A percentile compares a stretch with the other conserved stretches of the same genome.
Conservation (phyloP, 2,888 invertebrate species). For the Sarcophaga rosellei region DNA sequence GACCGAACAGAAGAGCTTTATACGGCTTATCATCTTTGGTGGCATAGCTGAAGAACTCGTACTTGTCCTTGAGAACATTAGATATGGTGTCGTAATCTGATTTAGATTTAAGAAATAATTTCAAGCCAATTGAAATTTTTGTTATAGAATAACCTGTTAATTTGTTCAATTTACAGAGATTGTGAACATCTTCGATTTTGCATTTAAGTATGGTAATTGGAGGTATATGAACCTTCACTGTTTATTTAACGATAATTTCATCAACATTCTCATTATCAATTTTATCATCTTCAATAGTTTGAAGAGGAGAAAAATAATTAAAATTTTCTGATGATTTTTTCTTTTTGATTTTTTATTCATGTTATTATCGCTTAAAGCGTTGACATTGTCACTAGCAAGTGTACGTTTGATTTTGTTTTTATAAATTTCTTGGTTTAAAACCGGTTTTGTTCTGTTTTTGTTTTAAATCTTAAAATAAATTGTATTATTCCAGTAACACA, state of each 20-base stretch:
- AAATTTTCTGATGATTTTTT: not conserved
- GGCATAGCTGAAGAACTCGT: constrained; percentile 12
- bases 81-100: not conserved
- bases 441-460: constrained; percentile 1
- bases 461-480: not conserved
- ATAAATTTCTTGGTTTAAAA: constrained; percentile 9
- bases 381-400: constrained; percentile 17
- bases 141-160: not conserved
- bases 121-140: not conserved
- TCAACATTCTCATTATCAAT: not conserved
- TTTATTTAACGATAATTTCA: not conserved
- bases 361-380: constrained; percentile 18
- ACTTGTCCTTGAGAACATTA: not conserved
- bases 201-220: constrained; percentile 3
- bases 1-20: too few relatives aligned
- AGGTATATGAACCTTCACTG: not conserved
- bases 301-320: too few relatives aligned
- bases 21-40: too few relatives aligned
- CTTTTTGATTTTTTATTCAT: constrained; percentile 27
- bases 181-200: not conserved
- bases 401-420: constrained; percentile 22
- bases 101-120: not conserved
- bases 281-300: not conserved
- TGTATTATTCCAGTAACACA: not conserved
- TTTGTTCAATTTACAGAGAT: not conserved